Evolutionary conservation across 2,797 vertebrate genomes (phyloP).

Genomic region (Phataginus tricuspis): DNA sequence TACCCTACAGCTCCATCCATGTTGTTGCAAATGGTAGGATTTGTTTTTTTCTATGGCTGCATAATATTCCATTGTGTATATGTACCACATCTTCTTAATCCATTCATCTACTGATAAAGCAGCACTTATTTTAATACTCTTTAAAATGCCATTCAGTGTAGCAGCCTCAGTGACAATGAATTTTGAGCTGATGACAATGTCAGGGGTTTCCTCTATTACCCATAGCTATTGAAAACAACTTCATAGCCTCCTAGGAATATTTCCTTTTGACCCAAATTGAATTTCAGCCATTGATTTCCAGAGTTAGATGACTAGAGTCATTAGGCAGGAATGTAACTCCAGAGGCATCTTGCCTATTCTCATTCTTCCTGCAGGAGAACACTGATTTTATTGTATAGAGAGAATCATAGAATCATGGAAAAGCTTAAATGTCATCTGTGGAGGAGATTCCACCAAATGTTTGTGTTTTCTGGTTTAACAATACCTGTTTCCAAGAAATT

Average conservation of each 20-base stretch:
- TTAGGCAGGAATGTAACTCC: not conserved
- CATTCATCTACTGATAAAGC: no score
- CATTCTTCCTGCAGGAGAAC: not conserved
- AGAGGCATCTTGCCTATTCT: not conserved
- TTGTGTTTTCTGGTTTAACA: constrained; percentile 50
- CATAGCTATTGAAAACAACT: not conserved
- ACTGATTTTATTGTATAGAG: not conserved
- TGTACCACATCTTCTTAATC: no score
- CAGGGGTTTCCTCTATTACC: not conserved
- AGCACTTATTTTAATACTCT: constrained; percentile 10
- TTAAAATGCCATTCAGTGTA: not conserved
- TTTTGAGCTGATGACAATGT: constrained; percentile 28
- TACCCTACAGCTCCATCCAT: no score
- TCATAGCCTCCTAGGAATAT: not conserved
- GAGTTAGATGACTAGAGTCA: not conserved
- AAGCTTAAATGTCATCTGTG: not conserved
- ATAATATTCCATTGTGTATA: no score
- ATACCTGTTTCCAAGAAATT: not conserved
- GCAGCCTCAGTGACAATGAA: not conserved
- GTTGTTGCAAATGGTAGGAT: no score
- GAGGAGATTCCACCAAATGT: not conserved
- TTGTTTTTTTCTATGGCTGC: no score
- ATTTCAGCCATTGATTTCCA: constrained; percentile 34
- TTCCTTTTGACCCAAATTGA: constrained; percentile 53
- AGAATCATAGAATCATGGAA: not conserved